These are phyloP conservation scores for Alentia gelatinosa DNA, from an alignment of 2,888 invertebrate species.

Conservation along the genomic window DNA sequence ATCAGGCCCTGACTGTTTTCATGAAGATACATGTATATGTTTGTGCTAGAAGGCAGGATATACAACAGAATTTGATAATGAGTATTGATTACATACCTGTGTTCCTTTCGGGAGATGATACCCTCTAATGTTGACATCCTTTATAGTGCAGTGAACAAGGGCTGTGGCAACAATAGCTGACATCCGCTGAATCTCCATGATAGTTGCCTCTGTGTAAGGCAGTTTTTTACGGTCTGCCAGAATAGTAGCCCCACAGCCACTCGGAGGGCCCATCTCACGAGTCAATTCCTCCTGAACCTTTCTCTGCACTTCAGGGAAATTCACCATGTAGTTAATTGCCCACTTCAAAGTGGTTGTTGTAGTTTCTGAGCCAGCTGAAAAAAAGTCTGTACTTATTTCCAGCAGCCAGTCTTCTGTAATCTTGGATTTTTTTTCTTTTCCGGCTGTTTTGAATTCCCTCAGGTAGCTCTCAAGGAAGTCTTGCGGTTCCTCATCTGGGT, in stretches of 20 bases:
- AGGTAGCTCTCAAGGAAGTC: slow-evolving; percentile 15
- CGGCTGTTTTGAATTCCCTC: background rate
- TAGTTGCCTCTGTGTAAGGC: slow-evolving; percentile 68
- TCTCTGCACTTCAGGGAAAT: background rate
- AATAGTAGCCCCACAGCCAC: background rate
- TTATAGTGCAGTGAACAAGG: slow-evolving; percentile 65
- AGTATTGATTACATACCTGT: background rate
- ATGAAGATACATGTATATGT: no score
- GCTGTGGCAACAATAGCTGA: slow-evolving; percentile 64
- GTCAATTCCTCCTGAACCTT: background rate
- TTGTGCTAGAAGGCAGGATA: no score
- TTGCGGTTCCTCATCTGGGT: background rate
- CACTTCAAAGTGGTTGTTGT: background rate
- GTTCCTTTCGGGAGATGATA: slow-evolving; percentile 9
- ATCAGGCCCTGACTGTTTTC: no score
- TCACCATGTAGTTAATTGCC: background rate
- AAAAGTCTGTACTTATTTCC: background rate
- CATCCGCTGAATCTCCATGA: slow-evolving; percentile 70
- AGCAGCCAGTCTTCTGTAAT: slow-evolving; percentile 15
- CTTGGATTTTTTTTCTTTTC: background rate
- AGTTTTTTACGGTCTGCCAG: slow-evolving; percentile 64
- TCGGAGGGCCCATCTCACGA: background rate
- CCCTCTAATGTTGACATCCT: slow-evolving; percentile 62
- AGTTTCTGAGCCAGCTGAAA: background rate
- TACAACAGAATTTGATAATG: no score